Conservation (phyloP, 2,113 vertebrate species). For the Alethe castanea region DNA sequence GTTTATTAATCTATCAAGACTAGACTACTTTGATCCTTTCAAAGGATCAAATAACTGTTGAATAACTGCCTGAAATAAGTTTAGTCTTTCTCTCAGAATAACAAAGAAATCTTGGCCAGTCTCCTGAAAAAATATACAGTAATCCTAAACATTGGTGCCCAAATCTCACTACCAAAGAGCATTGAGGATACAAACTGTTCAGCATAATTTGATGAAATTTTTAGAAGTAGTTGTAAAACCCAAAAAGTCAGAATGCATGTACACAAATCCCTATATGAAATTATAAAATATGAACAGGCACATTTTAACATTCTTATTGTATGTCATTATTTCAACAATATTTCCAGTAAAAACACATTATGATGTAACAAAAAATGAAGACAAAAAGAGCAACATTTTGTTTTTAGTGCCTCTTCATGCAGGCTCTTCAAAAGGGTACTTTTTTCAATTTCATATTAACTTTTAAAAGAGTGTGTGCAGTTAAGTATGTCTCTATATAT, state of each 20-base stretch:
- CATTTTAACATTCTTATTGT: background rate
- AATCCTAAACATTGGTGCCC: background rate
- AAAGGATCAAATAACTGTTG: background rate
- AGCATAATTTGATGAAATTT: background rate
- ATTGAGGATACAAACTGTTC: background rate
- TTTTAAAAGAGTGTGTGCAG: background rate
- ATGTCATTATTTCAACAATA: background rate
- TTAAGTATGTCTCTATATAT: background rate
- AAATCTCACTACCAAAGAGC: background rate
- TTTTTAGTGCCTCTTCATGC: background rate
- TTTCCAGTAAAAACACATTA: background rate
- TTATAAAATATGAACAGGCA: background rate
- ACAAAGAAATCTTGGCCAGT: background rate
- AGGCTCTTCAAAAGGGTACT: background rate
- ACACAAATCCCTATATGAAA: background rate
- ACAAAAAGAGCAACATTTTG: background rate
- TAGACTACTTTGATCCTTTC: background rate
- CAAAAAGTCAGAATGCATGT: background rate
- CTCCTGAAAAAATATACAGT: background rate
- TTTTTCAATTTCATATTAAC: background rate
- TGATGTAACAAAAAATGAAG: background rate
- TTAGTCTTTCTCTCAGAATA: background rate
- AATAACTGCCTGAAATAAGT: background rate
- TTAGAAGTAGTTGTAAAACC: background rate
- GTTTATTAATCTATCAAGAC: background rate